Evolutionary conservation across 2,113 vertebrate species (phyloP).

Genomic region (Colaptes auratus): DNA sequence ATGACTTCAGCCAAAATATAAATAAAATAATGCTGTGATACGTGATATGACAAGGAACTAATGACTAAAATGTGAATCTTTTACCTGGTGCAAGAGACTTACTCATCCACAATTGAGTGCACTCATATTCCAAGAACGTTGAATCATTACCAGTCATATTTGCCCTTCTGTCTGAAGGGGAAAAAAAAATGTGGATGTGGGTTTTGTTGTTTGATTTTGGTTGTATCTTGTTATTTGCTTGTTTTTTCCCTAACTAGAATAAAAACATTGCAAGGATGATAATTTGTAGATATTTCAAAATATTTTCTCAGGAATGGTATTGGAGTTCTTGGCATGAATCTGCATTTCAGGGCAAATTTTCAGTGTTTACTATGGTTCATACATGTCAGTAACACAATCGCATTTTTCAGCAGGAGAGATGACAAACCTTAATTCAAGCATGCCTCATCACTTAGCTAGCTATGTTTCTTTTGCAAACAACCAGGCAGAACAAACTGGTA

Average conservation of each 20-base stretch:
- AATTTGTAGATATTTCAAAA: not conserved
- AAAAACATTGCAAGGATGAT: not conserved
- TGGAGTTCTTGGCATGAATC: not conserved
- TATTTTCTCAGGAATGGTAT: not conserved
- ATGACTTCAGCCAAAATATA: not conserved
- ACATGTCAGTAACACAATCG: not conserved
- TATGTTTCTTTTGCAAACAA: not conserved
- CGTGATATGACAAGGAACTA: not conserved
- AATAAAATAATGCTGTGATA: slow-evolving; percentile 23
- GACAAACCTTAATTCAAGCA: slow-evolving; percentile 17
- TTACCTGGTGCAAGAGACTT: not conserved
- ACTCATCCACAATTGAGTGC: not conserved
- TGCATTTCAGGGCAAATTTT: slow-evolving; percentile 23
- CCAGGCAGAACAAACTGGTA: not conserved
- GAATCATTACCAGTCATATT: not conserved
- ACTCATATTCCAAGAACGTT: not conserved
- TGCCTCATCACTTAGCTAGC: not conserved
- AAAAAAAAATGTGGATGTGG: not conserved
- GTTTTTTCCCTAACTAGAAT: not conserved
- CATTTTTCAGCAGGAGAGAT: not conserved
- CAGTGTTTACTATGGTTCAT: not conserved
- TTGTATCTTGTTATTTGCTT: not conserved
- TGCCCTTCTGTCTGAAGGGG: not conserved
- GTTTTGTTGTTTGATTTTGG: not conserved
- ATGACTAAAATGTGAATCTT: not conserved